Evolutionary conservation across 1,140 invertebrate genomes (phyloP).

Genomic region (Tetranychus cinnabarinus): DNA sequence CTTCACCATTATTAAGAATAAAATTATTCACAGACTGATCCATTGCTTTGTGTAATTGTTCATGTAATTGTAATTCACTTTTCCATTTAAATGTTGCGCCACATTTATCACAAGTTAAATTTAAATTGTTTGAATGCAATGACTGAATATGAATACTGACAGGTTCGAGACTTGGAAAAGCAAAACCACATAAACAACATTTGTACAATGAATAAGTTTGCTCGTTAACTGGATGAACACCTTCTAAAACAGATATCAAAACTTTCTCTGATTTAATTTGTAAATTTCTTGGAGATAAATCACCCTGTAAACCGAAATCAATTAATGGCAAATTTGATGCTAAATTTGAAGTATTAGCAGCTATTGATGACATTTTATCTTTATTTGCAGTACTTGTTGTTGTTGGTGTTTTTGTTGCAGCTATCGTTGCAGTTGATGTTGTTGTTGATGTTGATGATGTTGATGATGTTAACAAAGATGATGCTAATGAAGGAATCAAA

Average conservation of each 20-base stretch:
- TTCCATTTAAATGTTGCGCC: conserved; percentile 14
- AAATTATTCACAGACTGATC: conserved; percentile 1
- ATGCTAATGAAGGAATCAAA: neutral
- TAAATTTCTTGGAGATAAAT: conserved; percentile 2
- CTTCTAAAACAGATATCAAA: conserved; percentile 22
- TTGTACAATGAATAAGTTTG: conserved; percentile 23
- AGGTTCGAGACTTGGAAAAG: conserved; percentile 19
- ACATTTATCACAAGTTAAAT: conserved; percentile 15
- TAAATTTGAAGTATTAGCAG: neutral
- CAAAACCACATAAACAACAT: conserved; percentile 24
- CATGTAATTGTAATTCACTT: conserved; percentile 12
- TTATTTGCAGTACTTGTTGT: neutral
- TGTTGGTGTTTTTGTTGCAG: neutral
- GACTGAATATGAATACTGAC: conserved; percentile 18
- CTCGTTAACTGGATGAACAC: conserved; percentile 19
- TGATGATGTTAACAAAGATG: neutral
- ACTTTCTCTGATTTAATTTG: conserved; percentile 20
- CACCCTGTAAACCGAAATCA: conserved; percentile 4
- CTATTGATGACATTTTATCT: no score
- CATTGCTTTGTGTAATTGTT: conserved; percentile 12
- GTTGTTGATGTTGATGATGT: conserved; percentile 1
- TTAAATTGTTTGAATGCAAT: conserved; percentile 19
- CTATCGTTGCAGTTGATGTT: no score
- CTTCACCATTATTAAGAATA: no score
- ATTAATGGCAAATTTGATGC: neutral